phyloP scores from a whole-genome alignment of 2,113 vertebrate species.

The cattle (Bos taurus) region ARS-UCD2.0 NC_037328.1:51653501-51654000 shows the following conservation, averaged over 20 bases:
- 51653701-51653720: not conserved
- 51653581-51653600: not conserved
- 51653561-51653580: not conserved
- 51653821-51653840: not conserved
- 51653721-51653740: not conserved
- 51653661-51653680: not conserved
- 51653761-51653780: not conserved
- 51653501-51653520: not conserved
- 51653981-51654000: not conserved
- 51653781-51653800: not conserved
- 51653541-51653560: not conserved
- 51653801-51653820: not conserved
- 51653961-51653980: not conserved
- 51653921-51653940: not conserved
- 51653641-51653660: not conserved
- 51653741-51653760: not conserved
- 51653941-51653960: not conserved
- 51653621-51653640: not conserved
- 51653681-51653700: not conserved
- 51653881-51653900: fast-evolving
- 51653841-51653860: not conserved
- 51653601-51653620: fast-evolving
- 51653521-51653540: not conserved
- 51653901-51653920: not conserved
- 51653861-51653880: not conserved